A percentile compares a stretch with the other conserved stretches of the same genome.
Conservation (phyloP, 2,113 vertebrate species). For the Chionomys nivalis region DNA sequence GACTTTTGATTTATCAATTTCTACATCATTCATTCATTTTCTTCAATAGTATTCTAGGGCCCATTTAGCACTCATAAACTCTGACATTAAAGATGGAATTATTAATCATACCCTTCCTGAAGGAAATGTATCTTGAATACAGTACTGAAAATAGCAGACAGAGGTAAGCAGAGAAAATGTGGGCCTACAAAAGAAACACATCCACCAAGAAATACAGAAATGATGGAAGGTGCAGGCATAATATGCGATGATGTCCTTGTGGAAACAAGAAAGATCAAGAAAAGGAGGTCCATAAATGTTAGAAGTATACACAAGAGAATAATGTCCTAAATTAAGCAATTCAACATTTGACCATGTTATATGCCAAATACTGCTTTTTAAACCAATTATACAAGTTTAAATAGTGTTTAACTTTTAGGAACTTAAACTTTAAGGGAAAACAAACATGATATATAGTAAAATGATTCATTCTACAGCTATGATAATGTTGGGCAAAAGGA, state of each 20-base stretch:
- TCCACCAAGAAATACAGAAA: not conserved
- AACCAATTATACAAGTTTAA: not conserved
- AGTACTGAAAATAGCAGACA: not conserved
- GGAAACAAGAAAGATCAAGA: not conserved
- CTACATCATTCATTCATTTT: not conserved
- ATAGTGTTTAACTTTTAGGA: slow-evolving; percentile 14
- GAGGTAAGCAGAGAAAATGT: not conserved
- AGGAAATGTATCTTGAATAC: slow-evolving; percentile 1
- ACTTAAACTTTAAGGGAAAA: not conserved
- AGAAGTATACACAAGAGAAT: not conserved
- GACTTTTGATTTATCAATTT: not conserved
- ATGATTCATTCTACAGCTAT: not conserved
- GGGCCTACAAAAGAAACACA: not conserved
- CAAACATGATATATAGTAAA: not conserved
- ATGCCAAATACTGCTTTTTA: not conserved
- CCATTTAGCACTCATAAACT: not conserved
- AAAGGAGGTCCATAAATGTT: not conserved
- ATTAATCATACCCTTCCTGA: not conserved
- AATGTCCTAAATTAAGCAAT: not conserved
- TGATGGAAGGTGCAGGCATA: not conserved
- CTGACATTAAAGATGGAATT: not conserved
- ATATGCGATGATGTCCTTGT: no score
- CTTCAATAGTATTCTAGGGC: not conserved
- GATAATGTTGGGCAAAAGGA: not conserved
- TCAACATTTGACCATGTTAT: not conserved